Conservation (phyloP, 1,140 invertebrate species). For the Riptortus pedestris region DNA sequence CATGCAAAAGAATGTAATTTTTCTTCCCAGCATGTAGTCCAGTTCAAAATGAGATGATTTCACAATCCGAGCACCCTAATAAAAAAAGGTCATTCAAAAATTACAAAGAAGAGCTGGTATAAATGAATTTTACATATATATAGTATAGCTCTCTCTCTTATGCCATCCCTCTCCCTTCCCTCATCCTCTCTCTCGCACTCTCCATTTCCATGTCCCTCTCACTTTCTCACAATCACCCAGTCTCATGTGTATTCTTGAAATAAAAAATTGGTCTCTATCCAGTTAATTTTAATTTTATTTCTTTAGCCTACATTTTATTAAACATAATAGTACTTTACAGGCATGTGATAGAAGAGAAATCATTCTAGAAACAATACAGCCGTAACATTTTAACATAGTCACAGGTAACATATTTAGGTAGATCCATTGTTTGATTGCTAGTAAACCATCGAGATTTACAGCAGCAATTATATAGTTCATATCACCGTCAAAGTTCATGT, state of each 20-base stretch:
- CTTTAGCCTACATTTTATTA: too few species aligned
- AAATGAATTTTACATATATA: neutral
- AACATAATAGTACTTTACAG: too few species aligned
- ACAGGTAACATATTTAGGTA: neutral
- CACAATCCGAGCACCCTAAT: conserved; percentile 45
- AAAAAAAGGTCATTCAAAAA: conserved; percentile 1
- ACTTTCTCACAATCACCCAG: too few species aligned
- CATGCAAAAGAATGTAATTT: conserved; percentile 48
- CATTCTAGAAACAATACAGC: neutral
- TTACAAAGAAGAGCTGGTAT: neutral
- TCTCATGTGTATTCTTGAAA: too few species aligned
- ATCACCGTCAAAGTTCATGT: too few species aligned
- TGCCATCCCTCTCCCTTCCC: too few species aligned
- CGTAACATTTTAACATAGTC: neutral
- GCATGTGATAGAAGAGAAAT: too few species aligned
- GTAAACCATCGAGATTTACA: neutral
- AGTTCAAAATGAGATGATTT: conserved; percentile 50
- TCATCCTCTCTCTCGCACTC: too few species aligned
- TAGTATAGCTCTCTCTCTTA: neutral
- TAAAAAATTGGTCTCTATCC: too few species aligned
- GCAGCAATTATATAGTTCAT: too few species aligned
- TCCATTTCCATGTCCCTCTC: too few species aligned
- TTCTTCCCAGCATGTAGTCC: conserved; percentile 48
- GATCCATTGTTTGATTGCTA: neutral
- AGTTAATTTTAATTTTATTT: too few species aligned